Base-by-base conservation (phyloP, 2,113 vertebrate genomes). In the Pluvialis apricaria region DNA sequence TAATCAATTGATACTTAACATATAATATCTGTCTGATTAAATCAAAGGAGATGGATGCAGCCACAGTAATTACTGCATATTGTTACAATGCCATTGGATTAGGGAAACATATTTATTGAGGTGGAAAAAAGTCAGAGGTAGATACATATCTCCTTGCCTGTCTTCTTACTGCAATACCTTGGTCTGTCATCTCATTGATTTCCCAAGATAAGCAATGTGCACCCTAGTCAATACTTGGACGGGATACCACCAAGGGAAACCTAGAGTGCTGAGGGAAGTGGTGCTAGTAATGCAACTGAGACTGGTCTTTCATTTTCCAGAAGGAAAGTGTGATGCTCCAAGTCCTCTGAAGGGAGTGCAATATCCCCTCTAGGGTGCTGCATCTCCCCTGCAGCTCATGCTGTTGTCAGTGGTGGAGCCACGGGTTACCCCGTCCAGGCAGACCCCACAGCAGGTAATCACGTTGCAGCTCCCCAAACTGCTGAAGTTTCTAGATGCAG, bases 11-110 rank as follows among this genome's bases (percentile, higher is more conserved):
- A 94, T 93, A 94, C 66, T 96, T 94, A 94, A 94, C 86, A 86
- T 96, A 93, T 95, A 96, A 95, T 94, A 96, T 91, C 88, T 94
- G 86, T 93, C 80, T 96, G 95, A 96, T 97, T 97, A 96, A 97
- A 97, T 97, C 95, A 93, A 95, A 96, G 88, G 88, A 95, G 96
- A 97, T 77, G 61, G 82, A 95, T 95, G 94, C 90, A 97, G 91
- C 82, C 73, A 84, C 65, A 77, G 80, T 84, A 94, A 92, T 97
- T 95, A 91, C 81, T 95, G 83, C 34, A 32, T 79, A 72, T 88
- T 88, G 94, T 95, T 94, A 91, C 84, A 92, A 82, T 52, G 70
- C 81, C 89, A 85, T 54, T 82, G 86, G 81, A 95, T 95, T 73
- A 77, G 32, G 42, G 62, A 92, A 94, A 95, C 54, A 82, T 93